These are phyloP conservation scores for Papilio polytes DNA, from an alignment of 1,140 invertebrate species.

Conservation along the genomic window DNA sequence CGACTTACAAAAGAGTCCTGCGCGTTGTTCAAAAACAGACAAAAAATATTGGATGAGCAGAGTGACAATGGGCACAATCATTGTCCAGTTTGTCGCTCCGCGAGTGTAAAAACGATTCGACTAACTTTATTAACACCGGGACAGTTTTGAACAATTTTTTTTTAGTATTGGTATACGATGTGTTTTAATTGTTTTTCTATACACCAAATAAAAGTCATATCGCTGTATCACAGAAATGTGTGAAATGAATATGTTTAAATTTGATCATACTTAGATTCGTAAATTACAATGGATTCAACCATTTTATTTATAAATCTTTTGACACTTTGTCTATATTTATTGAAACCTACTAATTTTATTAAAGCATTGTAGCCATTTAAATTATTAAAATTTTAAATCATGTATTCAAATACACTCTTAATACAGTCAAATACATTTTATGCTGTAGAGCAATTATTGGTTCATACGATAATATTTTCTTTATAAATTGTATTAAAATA, in stretches of 20 bases:
- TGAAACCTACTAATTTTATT: no score
- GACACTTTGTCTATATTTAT: no score
- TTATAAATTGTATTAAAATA: not conserved
- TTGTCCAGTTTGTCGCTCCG: slow-evolving; percentile 26
- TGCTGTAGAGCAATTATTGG: not conserved
- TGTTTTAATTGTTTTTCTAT: not conserved
- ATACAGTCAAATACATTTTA: not conserved
- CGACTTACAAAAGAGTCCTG: slow-evolving; percentile 17
- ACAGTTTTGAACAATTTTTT: not conserved
- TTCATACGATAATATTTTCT: not conserved
- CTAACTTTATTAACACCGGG: slow-evolving; percentile 27
- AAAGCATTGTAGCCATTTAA: no score
- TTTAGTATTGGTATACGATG: not conserved
- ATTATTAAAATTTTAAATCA: no score
- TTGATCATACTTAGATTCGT: no score
- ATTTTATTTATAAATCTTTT: no score
- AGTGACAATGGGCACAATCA: slow-evolving; percentile 24
- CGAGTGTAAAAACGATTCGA: slow-evolving; percentile 20
- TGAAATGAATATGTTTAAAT: no score
- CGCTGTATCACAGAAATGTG: not conserved
- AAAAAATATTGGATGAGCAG: slow-evolving; percentile 7
- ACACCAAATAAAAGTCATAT: not conserved
- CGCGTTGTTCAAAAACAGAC: slow-evolving; percentile 17
- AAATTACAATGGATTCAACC: no score
- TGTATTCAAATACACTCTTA: no score